Base-by-base conservation (phyloP, 2,888 invertebrate species). In the Lepidocyrtoides sp. region DNA sequence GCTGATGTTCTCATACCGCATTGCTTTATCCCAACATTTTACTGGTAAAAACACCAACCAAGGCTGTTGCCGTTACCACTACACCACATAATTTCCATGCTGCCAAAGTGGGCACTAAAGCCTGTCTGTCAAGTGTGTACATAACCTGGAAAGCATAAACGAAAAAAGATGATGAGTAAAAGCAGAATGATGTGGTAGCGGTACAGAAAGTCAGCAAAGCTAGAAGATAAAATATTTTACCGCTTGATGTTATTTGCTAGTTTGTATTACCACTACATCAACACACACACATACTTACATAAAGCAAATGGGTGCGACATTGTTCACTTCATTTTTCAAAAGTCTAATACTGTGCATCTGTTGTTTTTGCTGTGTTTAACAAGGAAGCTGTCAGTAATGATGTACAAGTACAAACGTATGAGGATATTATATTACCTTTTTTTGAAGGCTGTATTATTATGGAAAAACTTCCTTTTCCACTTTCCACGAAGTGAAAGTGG, bases 21-120 rank as follows among this genome's bases (percentile, higher is more conserved):
- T n/a, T 29, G 63, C 4, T 26, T 63, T 63, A 29, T 29, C 29
- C 12, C 8, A 26, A 14, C 29, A 29, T 26, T 63, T 63, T 63
- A 29, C 12, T 29, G 2, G 12, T 48, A 7, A 26, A 29, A 17
- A 3, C 12, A 12, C 0, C n/a, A 4, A 10, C 4, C 29, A 29
- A 63, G 26, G 17, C 36, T 29, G 20, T 7, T 17, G 36, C 36
- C 20, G 20, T 72, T 72, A 29, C 72, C 41, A 41, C 57, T 41
- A 41, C 44, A 75, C 44, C 48, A 41, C 44, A 44, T 17, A 23
- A 75, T 41, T 75, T 44, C 44, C 72, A 75, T 75, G 17, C 41
- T 63, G 29, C 29, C 29, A 63, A 63, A 63, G 63, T 63, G 17
- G 57, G 57, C 57, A 57, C n/a, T 57, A 57, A 57, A 57, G 57